These are phyloP conservation scores for Silurus asotus DNA, from an alignment of 2,113 vertebrate genomes.

Conservation along the genomic window DNA sequence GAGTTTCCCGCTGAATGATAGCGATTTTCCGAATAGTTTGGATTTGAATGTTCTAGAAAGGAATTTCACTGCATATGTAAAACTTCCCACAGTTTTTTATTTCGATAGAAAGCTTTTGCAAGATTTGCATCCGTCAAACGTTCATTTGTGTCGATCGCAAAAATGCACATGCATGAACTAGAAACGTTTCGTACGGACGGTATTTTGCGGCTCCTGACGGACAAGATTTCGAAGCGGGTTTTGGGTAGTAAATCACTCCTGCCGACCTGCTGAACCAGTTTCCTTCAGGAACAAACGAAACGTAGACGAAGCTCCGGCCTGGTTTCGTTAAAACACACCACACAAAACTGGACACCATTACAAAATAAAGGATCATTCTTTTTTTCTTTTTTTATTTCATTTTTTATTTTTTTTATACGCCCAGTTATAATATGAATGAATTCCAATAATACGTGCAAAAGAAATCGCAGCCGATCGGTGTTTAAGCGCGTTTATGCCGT, in stretches of 20 bases:
- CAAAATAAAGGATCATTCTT: background rate
- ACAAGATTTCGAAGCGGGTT: background rate
- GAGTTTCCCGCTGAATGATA: too few species aligned
- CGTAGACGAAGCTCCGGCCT: background rate
- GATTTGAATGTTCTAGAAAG: too few species aligned
- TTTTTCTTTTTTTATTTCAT: background rate
- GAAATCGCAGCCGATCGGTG: background rate
- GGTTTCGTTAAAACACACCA: background rate
- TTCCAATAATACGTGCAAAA: background rate
- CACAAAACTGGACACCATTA: background rate
- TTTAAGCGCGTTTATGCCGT: background rate
- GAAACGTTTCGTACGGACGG: slow-evolving; percentile 9
- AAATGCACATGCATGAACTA: slow-evolving; percentile 40
- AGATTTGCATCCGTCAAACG: background rate
- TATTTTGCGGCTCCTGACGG: background rate
- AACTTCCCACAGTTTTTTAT: too few species aligned
- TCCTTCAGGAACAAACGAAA: background rate
- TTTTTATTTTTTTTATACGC: background rate
- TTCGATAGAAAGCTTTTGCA: too few species aligned
- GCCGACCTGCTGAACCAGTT: slow-evolving; percentile 41
- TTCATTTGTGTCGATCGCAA: background rate
- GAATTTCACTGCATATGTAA: too few species aligned
- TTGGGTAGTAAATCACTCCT: slow-evolving; percentile 33
- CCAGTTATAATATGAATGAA: background rate
- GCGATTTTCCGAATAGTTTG: too few species aligned